phyloP scores from a whole-genome alignment of 2,113 vertebrate species.

The Xiphophorus couchianus region DNA sequence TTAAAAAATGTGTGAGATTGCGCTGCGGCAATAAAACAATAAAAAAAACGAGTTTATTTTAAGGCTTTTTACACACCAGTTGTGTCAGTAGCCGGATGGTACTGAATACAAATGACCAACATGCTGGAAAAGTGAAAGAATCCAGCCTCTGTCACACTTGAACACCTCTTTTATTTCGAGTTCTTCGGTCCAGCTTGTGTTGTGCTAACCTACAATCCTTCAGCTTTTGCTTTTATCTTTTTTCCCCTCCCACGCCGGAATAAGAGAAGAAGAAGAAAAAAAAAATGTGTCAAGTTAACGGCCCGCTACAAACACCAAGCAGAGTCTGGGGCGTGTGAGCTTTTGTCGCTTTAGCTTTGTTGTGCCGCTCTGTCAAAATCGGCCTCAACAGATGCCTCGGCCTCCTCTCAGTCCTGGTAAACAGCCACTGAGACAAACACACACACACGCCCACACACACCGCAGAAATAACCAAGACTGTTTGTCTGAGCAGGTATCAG shows the following conservation, averaged over 20 bases:
- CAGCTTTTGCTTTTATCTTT: constrained; percentile 26
- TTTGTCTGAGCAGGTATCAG: constrained; percentile 54
- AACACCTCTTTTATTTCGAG: constrained; percentile 23
- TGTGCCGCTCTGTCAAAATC: constrained; percentile 47
- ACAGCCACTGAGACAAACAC: constrained; percentile 47
- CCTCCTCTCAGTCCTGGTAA: constrained; percentile 49
- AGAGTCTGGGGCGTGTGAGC: constrained; percentile 18
- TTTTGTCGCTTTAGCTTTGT: constrained; percentile 38
- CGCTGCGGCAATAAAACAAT: neutral
- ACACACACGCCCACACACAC: constrained; percentile 41
- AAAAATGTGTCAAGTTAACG: constrained; percentile 32
- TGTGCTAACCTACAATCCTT: constrained; percentile 12
- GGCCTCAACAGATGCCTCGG: constrained; percentile 46
- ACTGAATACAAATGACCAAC: constrained; percentile 2
- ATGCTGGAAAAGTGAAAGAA: neutral
- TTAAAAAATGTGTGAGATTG: neutral
- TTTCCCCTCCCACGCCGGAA: constrained; percentile 10
- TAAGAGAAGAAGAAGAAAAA: neutral
- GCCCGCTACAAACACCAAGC: constrained; percentile 39
- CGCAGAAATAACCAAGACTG: constrained; percentile 19
- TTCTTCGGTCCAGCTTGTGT: constrained; percentile 19
- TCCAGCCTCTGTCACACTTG: constrained; percentile 3
- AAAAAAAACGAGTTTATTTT: neutral
- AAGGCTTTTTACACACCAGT: neutral
- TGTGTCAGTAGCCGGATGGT: neutral